Conservation (phyloP, 2,113 vertebrate species). For the Thamnaconus septentrionalis region DNA sequence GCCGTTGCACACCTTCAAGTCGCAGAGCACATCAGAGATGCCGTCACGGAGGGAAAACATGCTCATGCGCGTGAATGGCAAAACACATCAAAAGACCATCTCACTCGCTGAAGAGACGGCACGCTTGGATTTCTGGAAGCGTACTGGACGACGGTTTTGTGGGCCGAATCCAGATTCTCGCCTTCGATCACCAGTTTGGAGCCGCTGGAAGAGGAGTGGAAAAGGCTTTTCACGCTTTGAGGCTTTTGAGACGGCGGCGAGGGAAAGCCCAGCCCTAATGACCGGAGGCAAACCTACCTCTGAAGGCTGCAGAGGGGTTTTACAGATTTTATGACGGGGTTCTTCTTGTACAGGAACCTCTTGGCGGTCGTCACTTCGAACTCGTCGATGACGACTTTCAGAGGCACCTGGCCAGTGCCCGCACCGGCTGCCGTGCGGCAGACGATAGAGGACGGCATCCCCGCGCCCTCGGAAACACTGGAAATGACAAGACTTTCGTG, state of each 20-base stretch:
- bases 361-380: slow-evolving; percentile 61
- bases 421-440: slow-evolving; percentile 53
- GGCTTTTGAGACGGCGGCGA: not conserved
- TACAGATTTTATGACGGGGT: slow-evolving; percentile 76
- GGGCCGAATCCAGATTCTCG: slow-evolving; percentile 81
- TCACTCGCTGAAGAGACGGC: slow-evolving; percentile 35
- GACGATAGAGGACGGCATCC: slow-evolving; percentile 54
- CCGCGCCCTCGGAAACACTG: slow-evolving; percentile 48
- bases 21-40: slow-evolving; percentile 1
- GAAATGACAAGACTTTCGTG: slow-evolving; percentile 2
- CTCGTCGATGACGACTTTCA: slow-evolving; percentile 79
- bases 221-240: not conserved
- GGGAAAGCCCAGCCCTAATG: slow-evolving; percentile 1
- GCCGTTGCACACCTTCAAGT: slow-evolving; percentile 72
- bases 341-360: slow-evolving; percentile 79
- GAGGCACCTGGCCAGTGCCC: slow-evolving; percentile 32
- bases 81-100: not conserved
- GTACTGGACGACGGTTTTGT: slow-evolving; percentile 69
- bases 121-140: slow-evolving; percentile 12
- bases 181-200: slow-evolving; percentile 82
- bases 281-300: slow-evolving; percentile 52
- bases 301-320: slow-evolving; percentile 81
- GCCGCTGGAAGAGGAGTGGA: slow-evolving; percentile 69
- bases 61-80: too few relatives aligned
- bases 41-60: too few relatives aligned